A percentile compares a stretch with the other conserved stretches of the same genome.
Conservation (phyloP, 1,140 invertebrate species). For the Drosophila tani region DNA sequence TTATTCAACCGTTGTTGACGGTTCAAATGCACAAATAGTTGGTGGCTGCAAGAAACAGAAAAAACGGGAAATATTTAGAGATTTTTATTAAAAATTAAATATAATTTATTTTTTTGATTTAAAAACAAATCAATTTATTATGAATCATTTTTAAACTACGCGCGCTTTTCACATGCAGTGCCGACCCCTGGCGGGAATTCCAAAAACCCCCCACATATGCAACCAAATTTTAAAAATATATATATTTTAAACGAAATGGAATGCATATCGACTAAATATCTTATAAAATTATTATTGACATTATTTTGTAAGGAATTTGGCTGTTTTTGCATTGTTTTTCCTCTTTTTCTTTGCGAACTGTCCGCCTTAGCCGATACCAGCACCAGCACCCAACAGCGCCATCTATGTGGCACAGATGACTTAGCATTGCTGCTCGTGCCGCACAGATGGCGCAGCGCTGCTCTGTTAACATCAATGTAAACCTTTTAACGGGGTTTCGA, state of each 20-base stretch:
- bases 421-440: background rate
- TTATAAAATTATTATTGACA: background rate
- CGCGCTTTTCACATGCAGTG: too few relatives aligned
- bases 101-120: too few relatives aligned
- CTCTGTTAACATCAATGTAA: background rate
- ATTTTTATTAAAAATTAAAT: background rate
- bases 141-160: too few relatives aligned
- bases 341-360: background rate
- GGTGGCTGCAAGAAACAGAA: constrained; percentile 41
- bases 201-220: too few relatives aligned
- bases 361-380: background rate
- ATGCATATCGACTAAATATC: background rate
- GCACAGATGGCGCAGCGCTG: constrained; percentile 3
- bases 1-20: constrained; percentile 55
- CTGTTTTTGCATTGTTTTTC: background rate
- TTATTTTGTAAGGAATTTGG: too few relatives aligned
- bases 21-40: constrained; percentile 48
- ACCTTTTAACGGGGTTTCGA: background rate
- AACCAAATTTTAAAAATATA: background rate
- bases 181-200: background rate
- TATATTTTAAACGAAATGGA: too few relatives aligned
- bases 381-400: background rate
- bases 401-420: constrained; percentile 6
- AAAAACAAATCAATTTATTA: too few relatives aligned
- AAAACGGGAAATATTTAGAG: background rate